phyloP scores from a whole-genome alignment of 2,888 invertebrate genomes.

The Conchocele bisecta region DNA sequence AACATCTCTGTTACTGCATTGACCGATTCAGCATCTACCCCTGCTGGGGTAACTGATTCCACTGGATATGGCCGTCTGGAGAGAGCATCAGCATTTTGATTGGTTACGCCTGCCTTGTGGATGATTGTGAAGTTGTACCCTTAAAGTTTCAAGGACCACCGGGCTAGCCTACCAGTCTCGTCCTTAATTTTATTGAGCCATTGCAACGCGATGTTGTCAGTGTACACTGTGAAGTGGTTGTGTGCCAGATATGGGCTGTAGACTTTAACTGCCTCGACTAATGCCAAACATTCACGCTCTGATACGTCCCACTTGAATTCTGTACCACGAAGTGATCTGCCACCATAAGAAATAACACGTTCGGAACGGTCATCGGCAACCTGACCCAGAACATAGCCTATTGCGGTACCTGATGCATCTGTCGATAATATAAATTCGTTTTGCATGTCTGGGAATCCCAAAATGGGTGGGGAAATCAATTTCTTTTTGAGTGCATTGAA shows the following conservation, averaged over 20 bases:
- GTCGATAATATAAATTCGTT: constrained; percentile 6
- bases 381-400: constrained; percentile 46
- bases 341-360: constrained; percentile 54
- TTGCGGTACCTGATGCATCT: constrained; percentile 7
- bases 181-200: constrained; percentile 34
- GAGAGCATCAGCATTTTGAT: constrained; percentile 42
- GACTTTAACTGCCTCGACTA: constrained; percentile 53
- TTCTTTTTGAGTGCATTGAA: constrained; percentile 27
- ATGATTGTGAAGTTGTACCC: constrained; percentile 34
- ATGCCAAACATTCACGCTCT: constrained; percentile 59
- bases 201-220: constrained; percentile 50
- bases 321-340: constrained; percentile 38
- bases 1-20: too few relatives aligned
- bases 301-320: constrained; percentile 52
- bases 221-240: constrained; percentile 38
- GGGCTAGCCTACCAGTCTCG: constrained; percentile 22
- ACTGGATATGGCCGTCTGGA: constrained; percentile 34
- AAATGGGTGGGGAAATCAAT: constrained; percentile 31
- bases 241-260: constrained; percentile 48
- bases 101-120: constrained; percentile 37
- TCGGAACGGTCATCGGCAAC: constrained; percentile 37
- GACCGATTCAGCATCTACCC: too few relatives aligned
- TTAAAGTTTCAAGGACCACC: constrained; percentile 40
- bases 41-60: too few relatives aligned
- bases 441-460: constrained; percentile 28